These are phyloP conservation scores for Lethocerus indicus DNA, from an alignment of 1,140 invertebrate species.

Conservation along the genomic window DNA sequence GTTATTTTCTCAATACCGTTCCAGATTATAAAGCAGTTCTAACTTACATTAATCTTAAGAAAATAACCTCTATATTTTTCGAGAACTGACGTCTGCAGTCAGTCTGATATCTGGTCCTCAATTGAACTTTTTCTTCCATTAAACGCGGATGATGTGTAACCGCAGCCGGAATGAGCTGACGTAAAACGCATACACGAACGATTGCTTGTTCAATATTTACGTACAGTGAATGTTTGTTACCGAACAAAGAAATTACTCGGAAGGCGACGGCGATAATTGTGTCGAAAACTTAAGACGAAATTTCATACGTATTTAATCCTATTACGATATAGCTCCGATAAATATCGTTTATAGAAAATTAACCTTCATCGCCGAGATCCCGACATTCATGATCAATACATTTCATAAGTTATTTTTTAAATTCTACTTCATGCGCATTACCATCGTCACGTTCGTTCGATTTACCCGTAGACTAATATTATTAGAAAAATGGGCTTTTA, in stretches of 20 bases:
- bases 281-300: not conserved
- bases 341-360: not conserved
- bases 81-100: too few species aligned
- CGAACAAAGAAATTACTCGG: not conserved
- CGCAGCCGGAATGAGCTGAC: not conserved
- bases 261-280: not conserved
- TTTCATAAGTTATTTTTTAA: not conserved
- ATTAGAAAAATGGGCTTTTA: too few species aligned
- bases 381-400: not conserved
- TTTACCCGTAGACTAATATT: too few species aligned
- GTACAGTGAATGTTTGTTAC: not conserved
- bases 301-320: not conserved
- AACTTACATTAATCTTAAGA: too few species aligned
- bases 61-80: too few species aligned
- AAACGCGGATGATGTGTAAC: slow-evolving; percentile 13
- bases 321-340: not conserved
- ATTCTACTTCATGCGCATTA: not conserved
- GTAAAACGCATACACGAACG: not conserved
- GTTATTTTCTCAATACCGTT: too few species aligned
- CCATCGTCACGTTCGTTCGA: too few species aligned
- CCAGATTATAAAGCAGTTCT: too few species aligned
- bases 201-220: not conserved
- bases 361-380: not conserved
- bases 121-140: not conserved
- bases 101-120: too few species aligned